A percentile compares a stretch with the other conserved stretches of the same genome.
phyloP scores from a whole-genome alignment of 2,888 invertebrate species.

The Drosophila putrida region DNA sequence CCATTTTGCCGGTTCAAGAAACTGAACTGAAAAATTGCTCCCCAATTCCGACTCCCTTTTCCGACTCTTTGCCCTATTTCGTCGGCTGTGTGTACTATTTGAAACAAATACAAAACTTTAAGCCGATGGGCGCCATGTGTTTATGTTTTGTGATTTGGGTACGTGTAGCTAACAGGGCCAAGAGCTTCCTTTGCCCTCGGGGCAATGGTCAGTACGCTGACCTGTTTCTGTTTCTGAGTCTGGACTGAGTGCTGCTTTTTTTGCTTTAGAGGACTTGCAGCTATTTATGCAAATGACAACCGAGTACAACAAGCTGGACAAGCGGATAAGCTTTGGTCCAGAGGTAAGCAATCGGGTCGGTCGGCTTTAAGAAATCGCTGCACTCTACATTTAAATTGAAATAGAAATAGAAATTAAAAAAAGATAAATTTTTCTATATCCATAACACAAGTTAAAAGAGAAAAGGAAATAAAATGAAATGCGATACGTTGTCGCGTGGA shows the following conservation, averaged over 20 bases:
- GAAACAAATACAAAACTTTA: conserved; percentile 52
- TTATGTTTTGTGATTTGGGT: conserved; percentile 69
- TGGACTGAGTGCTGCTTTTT: conserved; percentile 2
- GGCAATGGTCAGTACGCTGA: conserved; percentile 45
- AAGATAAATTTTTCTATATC: neutral
- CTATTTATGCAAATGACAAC: conserved; percentile 62
- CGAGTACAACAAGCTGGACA: conserved; percentile 13
- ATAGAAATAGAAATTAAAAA: conserved; percentile 30
- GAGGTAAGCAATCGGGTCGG: conserved; percentile 1
- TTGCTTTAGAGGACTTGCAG: conserved; percentile 3
- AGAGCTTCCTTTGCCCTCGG: conserved; percentile 27
- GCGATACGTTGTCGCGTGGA: conserved; percentile 19
- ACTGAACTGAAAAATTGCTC: conserved; percentile 19
- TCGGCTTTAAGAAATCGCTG: conserved; percentile 32
- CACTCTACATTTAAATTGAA: conserved; percentile 37
- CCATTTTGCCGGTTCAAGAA: conserved; percentile 40
- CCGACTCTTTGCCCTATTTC: conserved; percentile 5
- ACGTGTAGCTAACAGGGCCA: conserved; percentile 12
- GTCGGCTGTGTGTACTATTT: conserved; percentile 16
- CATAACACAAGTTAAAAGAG: neutral
- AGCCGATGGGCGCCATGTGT: conserved; percentile 76
- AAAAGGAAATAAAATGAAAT: conserved; percentile 18
- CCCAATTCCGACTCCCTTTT: too few relatives aligned
- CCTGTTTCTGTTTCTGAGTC: conserved; percentile 39
- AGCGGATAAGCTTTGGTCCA: conserved; percentile 6